Evolutionary conservation across 2,113 vertebrate genomes (phyloP).

Genomic region (Echinops telfairi): DNA sequence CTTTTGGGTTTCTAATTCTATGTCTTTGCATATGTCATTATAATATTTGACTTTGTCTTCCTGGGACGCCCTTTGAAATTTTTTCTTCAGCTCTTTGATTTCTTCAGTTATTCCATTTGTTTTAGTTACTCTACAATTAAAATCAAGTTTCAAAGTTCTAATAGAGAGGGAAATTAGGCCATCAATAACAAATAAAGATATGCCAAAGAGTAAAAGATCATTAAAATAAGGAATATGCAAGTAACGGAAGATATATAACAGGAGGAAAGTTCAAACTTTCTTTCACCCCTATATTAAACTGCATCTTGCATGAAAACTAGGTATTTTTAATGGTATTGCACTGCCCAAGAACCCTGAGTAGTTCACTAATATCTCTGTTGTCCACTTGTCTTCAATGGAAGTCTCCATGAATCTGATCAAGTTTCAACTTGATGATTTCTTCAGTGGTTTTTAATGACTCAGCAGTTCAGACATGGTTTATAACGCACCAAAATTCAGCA

Average conservation of each 20-base stretch:
- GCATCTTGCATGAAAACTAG: background rate
- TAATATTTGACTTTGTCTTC: too few species aligned
- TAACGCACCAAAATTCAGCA: background rate
- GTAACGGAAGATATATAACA: background rate
- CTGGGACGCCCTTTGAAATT: too few species aligned
- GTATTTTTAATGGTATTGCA: background rate
- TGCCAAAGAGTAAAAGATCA: background rate
- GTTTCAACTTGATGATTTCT: background rate
- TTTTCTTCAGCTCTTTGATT: too few species aligned
- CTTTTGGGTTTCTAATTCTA: too few species aligned
- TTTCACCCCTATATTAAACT: background rate
- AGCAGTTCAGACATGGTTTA: background rate
- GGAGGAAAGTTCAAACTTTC: background rate
- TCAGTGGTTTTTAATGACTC: background rate
- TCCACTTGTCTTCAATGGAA: background rate
- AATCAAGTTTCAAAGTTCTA: too few species aligned
- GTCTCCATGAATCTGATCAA: background rate
- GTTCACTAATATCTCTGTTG: background rate
- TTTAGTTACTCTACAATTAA: too few species aligned
- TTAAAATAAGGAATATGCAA: background rate
- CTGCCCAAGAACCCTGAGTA: background rate
- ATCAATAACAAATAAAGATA: background rate
- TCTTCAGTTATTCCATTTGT: too few species aligned
- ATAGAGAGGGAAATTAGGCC: background rate
- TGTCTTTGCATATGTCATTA: too few species aligned